Base-by-base conservation (phyloP, 2,888 invertebrate species). In the Mylabris sibirica region DNA sequence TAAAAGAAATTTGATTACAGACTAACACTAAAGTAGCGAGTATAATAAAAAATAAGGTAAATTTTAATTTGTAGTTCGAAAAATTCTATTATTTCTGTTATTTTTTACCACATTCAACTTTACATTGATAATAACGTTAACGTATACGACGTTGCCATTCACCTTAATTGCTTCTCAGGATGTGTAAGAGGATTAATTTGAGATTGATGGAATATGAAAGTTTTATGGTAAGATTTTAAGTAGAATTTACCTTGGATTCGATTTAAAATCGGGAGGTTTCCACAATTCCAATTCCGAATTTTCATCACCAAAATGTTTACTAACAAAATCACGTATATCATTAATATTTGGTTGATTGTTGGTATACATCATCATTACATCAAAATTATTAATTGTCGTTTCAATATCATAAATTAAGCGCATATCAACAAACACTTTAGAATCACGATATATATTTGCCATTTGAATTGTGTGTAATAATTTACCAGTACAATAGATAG, bases 371-470 rank as follows among this genome's bases (percentile, higher is more conserved):
- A 91, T 88, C 49, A 92, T 84, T 12, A 80, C 76, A 0, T 88
- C 82, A 78, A 92, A 93, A 38, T 87, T 86, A n/a, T 78, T 75
- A 22, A 91, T 81, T 0, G 90, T 90, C 66, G 84, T 85, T 72
- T 88, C 87, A 72, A 90, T 88, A 49, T 90, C 86, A 41, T 86
- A 80, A 68, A 87, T 89, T 84, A 95, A 87, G 73, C 90, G 89
- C 85, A 92, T 89, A 80, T 96, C 95, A 9, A 95, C 95, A 84
- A 95, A 96, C 0, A 92, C 91, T 83, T 96, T 96, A 26, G 94
- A 94, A 83, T 96, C 95, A 12, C 86, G 81, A 83, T 88, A 94
- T 71, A 95, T 84, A 38, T 86, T 84, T 0, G 91, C 87, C 81
- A 89, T 85, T 83, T 95, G 94, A 0, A 95, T 89, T 22, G 89